Percentiles rank a stretch among this genome's conserved stretches.
Conservation (phyloP, 2,797 vertebrate genomes). For the Lophius americanus region DNA sequence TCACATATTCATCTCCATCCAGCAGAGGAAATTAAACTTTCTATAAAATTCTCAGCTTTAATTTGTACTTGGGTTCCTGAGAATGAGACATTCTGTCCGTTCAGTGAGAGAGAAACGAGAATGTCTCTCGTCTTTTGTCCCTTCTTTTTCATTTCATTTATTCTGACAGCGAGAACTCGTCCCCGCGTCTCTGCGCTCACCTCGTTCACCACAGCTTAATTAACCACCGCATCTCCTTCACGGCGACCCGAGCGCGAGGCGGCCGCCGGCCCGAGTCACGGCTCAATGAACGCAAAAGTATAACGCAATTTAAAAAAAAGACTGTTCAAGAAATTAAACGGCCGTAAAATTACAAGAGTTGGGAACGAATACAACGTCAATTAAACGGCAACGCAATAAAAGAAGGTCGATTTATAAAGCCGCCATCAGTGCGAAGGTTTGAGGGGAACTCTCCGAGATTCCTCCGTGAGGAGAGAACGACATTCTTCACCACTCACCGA, state of each 20-base stretch:
- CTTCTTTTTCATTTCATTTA: slow-evolving; percentile 17
- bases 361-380: slow-evolving; percentile 5
- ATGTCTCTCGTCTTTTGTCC: slow-evolving; percentile 1
- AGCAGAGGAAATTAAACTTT: slow-evolving; percentile 30
- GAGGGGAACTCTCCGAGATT: neutral
- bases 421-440: slow-evolving; percentile 27
- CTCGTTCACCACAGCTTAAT: slow-evolving; percentile 54
- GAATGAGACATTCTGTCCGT: neutral
- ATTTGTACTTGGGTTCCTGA: slow-evolving; percentile 1
- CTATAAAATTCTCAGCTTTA: slow-evolving; percentile 10
- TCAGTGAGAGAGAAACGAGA: neutral
- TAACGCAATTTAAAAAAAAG: slow-evolving; percentile 25
- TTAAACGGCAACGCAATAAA: slow-evolving; percentile 24
- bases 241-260: slow-evolving; percentile 32
- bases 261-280: slow-evolving; percentile 21
- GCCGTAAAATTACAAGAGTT: slow-evolving; percentile 32
- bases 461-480: neutral
- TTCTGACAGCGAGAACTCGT: slow-evolving; percentile 13
- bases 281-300: slow-evolving; percentile 48
- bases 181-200: slow-evolving; percentile 34
- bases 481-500: slow-evolving; percentile 20
- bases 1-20: slow-evolving; percentile 6
- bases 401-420: slow-evolving; percentile 1
- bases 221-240: slow-evolving; percentile 45
- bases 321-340: slow-evolving; percentile 39